phyloP scores from a whole-genome alignment of 2,888 invertebrate species.

The Campaea margaritaria region DNA sequence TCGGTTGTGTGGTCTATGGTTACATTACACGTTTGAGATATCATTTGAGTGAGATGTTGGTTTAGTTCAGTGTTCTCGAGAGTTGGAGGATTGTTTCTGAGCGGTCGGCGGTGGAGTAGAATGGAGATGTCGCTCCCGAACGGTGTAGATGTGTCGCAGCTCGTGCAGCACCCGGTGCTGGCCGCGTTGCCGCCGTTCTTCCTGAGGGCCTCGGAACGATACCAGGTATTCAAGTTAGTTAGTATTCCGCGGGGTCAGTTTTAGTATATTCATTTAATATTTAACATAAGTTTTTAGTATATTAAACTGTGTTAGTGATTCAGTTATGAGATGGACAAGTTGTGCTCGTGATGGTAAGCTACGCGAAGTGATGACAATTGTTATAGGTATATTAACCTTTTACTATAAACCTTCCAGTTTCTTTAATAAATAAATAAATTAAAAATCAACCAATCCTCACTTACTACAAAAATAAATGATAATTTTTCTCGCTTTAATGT shows the following conservation, averaged over 20 bases:
- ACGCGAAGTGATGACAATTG: too few relatives aligned
- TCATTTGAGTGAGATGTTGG: constrained; percentile 29
- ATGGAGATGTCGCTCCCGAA: constrained; percentile 92
- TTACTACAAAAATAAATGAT: too few relatives aligned
- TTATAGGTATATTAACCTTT: too few relatives aligned
- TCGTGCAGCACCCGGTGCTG: constrained; percentile 94
- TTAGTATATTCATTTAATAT: constrained; percentile 18
- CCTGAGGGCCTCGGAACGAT: constrained; percentile 94
- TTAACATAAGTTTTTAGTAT: background rate
- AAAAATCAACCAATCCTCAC: too few relatives aligned
- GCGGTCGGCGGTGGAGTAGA: constrained; percentile 37
- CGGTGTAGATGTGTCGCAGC: constrained; percentile 93
- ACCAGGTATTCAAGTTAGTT: constrained; percentile 85
- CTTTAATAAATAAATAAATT: too few relatives aligned
- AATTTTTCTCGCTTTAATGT: too few relatives aligned
- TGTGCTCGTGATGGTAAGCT: too few relatives aligned
- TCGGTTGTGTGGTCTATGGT: constrained; percentile 18
- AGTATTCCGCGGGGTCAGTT: constrained; percentile 26
- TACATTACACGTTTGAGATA: constrained; percentile 26
- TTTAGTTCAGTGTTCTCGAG: constrained; percentile 27
- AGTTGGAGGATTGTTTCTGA: constrained; percentile 36
- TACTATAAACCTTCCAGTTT: too few relatives aligned
- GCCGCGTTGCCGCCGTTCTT: constrained; percentile 95
- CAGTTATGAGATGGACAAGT: too few relatives aligned
- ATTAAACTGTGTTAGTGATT: background rate